Evolutionary conservation across 2,797 vertebrate genomes (phyloP).

Genomic region (Sebastes trivittatus): DNA sequence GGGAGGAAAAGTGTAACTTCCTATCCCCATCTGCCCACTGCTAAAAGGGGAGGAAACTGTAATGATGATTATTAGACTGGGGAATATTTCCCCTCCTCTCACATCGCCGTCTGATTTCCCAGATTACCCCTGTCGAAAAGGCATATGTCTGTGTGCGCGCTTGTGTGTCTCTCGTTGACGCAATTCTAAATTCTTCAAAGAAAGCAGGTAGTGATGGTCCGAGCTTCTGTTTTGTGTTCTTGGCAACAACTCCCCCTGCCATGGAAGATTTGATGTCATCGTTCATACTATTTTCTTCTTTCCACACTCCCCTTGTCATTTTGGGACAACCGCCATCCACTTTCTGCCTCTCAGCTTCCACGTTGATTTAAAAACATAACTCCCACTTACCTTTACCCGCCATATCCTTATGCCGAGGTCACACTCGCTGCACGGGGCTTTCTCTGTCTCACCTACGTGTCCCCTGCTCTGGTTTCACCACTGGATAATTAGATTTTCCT

Average conservation of each 20-base stretch:
- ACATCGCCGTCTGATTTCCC: conserved; percentile 57
- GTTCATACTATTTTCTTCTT: background rate
- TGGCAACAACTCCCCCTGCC: conserved; percentile 31
- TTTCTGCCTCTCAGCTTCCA: background rate
- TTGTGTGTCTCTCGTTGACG: conserved; percentile 5
- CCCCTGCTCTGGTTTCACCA: conserved; percentile 40
- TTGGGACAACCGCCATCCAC: background rate
- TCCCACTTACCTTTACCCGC: background rate
- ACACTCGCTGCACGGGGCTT: background rate
- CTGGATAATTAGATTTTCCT: conserved; percentile 67
- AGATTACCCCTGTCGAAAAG: conserved; percentile 27
- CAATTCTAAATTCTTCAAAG: conserved; percentile 24
- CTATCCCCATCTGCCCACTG: conserved; percentile 39
- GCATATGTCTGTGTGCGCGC: background rate
- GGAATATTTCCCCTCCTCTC: conserved; percentile 53
- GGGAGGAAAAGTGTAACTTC: conserved; percentile 46
- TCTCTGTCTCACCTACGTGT: conserved; percentile 30
- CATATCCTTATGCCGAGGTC: conserved; percentile 12
- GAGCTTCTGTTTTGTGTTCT: conserved; percentile 33
- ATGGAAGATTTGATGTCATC: conserved; percentile 30
- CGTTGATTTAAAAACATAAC: conserved; percentile 16
- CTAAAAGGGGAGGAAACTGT: conserved; percentile 50
- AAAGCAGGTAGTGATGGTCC: conserved; percentile 24
- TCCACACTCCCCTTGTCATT: conserved; percentile 1
- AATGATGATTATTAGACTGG: conserved; percentile 66